phyloP scores from a whole-genome alignment of 2,888 invertebrate species.

The Andrena bicolor region DNA sequence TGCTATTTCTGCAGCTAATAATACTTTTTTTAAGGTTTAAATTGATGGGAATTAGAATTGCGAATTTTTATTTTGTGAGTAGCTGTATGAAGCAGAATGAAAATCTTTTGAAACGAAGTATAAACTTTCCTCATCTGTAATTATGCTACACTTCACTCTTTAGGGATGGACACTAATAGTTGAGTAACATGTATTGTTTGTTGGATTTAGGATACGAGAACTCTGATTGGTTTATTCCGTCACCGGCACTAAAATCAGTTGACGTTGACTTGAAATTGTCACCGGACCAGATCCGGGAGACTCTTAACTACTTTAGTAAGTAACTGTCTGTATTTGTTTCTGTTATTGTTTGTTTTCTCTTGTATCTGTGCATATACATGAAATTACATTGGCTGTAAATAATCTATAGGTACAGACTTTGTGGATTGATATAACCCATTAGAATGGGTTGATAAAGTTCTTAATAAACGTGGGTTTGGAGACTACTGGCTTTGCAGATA shows the following conservation, averaged over 20 bases:
- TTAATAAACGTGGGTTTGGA: neutral
- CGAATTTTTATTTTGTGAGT: too few relatives aligned
- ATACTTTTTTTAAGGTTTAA: too few relatives aligned
- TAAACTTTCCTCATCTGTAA: neutral
- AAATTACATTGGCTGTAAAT: neutral
- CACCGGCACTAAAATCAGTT: conserved; percentile 92
- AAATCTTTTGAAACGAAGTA: neutral
- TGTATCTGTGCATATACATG: neutral
- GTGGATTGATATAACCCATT: neutral
- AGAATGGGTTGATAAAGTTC: too few relatives aligned
- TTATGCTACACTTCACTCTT: neutral
- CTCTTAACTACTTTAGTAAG: conserved; percentile 99
- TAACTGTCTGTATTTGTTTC: conserved; percentile 81
- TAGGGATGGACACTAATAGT: neutral
- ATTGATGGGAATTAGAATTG: too few relatives aligned
- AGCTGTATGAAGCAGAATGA: neutral
- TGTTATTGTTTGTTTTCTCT: conserved; percentile 1
- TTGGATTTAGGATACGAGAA: conserved; percentile 92
- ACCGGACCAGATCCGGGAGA: conserved; percentile 97
- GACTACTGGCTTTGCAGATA: neutral
- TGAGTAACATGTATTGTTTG: conserved; percentile 8
- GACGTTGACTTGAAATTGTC: conserved; percentile 93
- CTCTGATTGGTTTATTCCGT: conserved; percentile 96
- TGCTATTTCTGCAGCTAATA: too few relatives aligned
- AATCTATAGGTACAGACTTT: neutral